These are phyloP conservation scores for Cylindroiulus punctatus DNA, from an alignment of 2,888 invertebrate species.

Conservation along the genomic window DNA sequence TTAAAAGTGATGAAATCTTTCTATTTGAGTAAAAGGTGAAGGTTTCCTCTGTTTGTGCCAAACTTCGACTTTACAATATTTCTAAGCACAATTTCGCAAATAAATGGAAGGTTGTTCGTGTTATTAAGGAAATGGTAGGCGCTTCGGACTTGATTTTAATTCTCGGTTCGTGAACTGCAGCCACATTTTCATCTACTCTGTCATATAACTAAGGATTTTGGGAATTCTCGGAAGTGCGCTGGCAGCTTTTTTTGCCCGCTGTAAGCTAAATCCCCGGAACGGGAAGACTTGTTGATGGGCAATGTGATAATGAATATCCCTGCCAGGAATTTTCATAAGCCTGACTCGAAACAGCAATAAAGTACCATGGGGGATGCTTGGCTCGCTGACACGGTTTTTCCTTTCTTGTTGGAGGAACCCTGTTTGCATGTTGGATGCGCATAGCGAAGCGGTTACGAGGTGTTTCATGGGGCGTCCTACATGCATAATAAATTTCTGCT, in stretches of 20 bases:
- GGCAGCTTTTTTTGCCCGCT: not conserved
- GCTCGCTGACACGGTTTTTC: constrained; percentile 7
- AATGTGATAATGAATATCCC: constrained; percentile 40
- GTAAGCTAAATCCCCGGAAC: constrained; percentile 35
- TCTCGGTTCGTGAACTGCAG: not conserved
- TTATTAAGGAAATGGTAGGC: not conserved
- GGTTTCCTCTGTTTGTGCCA: too few species aligned
- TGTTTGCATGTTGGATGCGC: not conserved
- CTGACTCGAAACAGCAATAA: constrained; percentile 31
- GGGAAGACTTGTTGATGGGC: constrained; percentile 43
- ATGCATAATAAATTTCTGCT: not conserved
- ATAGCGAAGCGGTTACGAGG: not conserved
- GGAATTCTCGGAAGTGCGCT: constrained; percentile 15
- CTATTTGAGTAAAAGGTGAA: too few species aligned
- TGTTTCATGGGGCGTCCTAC: not conserved
- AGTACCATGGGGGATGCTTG: not conserved
- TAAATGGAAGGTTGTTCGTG: too few species aligned
- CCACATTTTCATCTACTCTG: not conserved
- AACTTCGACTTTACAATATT: too few species aligned
- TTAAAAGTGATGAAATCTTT: too few species aligned
- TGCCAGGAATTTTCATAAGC: constrained; percentile 43
- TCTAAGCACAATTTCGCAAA: too few species aligned
- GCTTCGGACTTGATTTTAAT: not conserved
- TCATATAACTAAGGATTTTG: constrained; percentile 41
- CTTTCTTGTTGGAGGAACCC: constrained; percentile 12